Conservation (phyloP, 2,113 vertebrate genomes). For the Thunnus thynnus region DNA sequence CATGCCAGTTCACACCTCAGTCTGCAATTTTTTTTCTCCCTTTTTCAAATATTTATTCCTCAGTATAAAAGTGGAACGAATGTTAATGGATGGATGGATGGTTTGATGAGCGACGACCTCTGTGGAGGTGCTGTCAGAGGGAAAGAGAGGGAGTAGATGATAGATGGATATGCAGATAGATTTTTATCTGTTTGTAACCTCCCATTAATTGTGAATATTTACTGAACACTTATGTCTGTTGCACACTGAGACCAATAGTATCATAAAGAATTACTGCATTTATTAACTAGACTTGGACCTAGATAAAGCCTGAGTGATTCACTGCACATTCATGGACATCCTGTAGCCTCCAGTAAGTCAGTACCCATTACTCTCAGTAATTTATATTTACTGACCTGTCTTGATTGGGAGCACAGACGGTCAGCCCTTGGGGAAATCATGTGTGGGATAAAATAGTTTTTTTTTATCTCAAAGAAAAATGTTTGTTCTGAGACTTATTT, state of each 20-base stretch:
- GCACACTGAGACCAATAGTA: neutral
- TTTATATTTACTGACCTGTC: slow-evolving; percentile 34
- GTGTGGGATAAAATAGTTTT: neutral
- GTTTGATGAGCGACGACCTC: neutral
- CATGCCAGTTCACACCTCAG: neutral
- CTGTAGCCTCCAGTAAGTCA: neutral
- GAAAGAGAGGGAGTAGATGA: neutral
- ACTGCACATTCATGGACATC: slow-evolving; percentile 2
- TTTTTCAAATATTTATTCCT: neutral
- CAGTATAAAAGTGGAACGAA: neutral
- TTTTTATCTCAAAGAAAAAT: neutral
- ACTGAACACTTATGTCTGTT: neutral
- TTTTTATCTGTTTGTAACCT: neutral
- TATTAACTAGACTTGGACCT: slow-evolving; percentile 10
- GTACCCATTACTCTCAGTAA: neutral
- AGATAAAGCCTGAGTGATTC: slow-evolving; percentile 18
- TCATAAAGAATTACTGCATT: neutral
- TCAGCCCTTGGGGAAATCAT: slow-evolving; percentile 43
- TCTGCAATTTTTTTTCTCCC: neutral
- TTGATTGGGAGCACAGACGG: slow-evolving; percentile 8
- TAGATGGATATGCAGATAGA: too few species aligned
- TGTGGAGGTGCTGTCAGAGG: neutral
- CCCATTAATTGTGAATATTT: neutral
- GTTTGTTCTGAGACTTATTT: slow-evolving; percentile 20
- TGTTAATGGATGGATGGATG: neutral